Percentiles rank a stretch among this genome's conserved stretches.
phyloP scores from a whole-genome alignment of 2,888 invertebrate genomes.

The Erynnis tages region DNA sequence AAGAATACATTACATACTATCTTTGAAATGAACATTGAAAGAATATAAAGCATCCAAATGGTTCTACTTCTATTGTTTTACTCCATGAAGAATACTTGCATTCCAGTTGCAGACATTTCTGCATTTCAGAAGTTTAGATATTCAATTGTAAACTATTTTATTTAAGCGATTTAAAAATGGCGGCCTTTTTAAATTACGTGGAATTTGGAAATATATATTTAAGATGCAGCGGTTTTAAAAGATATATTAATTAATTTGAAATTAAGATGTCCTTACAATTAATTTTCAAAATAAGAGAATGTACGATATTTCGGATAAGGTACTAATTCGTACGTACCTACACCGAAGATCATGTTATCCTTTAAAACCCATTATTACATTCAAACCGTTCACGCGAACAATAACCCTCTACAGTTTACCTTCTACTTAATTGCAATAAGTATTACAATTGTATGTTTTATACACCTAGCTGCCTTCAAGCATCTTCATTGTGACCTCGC shows the following conservation, averaged over 20 bases:
- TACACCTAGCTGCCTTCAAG: slow-evolving; percentile 40
- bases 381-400: slow-evolving; percentile 23
- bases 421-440: slow-evolving; percentile 59
- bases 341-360: background rate
- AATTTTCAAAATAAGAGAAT: too few species aligned
- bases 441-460: slow-evolving; percentile 49
- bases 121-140: background rate
- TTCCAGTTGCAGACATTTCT: background rate
- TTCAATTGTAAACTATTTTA: background rate
- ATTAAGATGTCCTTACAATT: too few species aligned
- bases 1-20: background rate
- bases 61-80: slow-evolving; percentile 9
- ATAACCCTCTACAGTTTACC: slow-evolving; percentile 47
- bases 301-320: too few species aligned
- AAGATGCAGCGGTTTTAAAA: too few species aligned
- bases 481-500: slow-evolving; percentile 57
- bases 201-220: too few species aligned
- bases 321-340: background rate
- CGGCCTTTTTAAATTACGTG: too few species aligned
- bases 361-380: slow-evolving; percentile 18
- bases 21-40: background rate
- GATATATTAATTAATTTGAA: too few species aligned
- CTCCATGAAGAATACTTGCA: background rate
- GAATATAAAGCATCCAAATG: slow-evolving; percentile 10
- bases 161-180: too few species aligned